phyloP scores from a whole-genome alignment of 2,797 vertebrate species.

The Poecilia wingei region DNA sequence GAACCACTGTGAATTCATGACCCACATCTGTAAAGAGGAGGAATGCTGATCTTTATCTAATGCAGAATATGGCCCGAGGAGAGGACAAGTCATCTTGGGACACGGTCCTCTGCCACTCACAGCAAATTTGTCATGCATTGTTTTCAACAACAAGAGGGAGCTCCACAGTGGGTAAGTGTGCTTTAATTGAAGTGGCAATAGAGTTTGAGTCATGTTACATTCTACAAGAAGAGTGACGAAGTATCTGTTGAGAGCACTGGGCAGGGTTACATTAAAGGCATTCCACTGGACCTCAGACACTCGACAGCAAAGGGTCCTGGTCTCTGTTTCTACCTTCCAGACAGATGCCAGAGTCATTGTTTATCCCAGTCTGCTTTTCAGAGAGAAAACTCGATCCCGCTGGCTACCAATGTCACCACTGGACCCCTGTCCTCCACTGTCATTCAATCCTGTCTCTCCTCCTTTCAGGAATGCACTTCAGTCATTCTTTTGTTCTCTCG shows the following conservation, averaged over 20 bases:
- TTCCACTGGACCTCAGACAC: constrained; percentile 67
- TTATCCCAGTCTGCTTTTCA: constrained; percentile 70
- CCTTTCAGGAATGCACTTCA: constrained; percentile 80
- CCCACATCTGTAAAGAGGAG: constrained; percentile 69
- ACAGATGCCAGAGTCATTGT: constrained; percentile 81
- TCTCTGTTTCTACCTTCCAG: constrained; percentile 68
- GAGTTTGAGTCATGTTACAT: constrained; percentile 65
- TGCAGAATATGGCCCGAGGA: constrained; percentile 66
- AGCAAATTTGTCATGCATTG: constrained; percentile 53
- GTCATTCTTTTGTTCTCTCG: constrained; percentile 65
- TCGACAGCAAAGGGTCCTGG: constrained; percentile 54
- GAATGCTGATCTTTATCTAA: constrained; percentile 75
- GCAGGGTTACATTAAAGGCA: constrained; percentile 76
- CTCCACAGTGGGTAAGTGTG: constrained; percentile 37
- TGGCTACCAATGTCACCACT: constrained; percentile 76
- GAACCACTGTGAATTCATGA: constrained; percentile 61
- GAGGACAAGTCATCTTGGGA: constrained; percentile 60
- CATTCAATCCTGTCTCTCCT: constrained; percentile 78
- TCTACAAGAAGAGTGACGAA: constrained; percentile 58
- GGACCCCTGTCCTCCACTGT: constrained; percentile 68
- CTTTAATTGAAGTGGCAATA: constrained; percentile 62
- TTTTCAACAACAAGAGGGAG: constrained; percentile 41
- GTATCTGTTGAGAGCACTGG: constrained; percentile 62
- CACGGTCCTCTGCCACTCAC: constrained; percentile 50
- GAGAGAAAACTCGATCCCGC: constrained; percentile 71